Conservation (phyloP, 2,113 vertebrate species). For the Urocynchramus pylzowi region DNA sequence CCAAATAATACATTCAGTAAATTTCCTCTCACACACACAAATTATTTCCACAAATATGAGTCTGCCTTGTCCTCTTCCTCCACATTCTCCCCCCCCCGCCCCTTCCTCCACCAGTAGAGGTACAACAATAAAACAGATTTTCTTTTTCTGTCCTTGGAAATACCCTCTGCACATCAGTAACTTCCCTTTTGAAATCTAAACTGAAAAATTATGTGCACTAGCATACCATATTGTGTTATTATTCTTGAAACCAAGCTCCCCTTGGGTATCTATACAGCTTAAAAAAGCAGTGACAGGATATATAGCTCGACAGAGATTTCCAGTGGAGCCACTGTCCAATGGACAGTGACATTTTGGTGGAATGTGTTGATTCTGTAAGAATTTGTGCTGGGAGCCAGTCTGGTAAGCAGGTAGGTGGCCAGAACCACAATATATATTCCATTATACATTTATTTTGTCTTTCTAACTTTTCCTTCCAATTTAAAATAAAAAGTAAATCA, state of each 20-base stretch:
- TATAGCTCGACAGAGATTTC: neutral
- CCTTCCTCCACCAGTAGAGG: neutral
- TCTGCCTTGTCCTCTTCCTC: neutral
- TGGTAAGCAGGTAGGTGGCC: conserved; percentile 10
- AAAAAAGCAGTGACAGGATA: neutral
- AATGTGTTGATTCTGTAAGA: neutral
- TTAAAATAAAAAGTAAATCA: conserved; percentile 20
- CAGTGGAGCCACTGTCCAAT: neutral
- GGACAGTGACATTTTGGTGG: conserved; percentile 18
- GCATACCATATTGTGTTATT: neutral
- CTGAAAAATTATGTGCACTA: neutral
- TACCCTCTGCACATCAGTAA: neutral
- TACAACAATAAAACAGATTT: neutral
- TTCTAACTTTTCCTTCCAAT: conserved; percentile 6
- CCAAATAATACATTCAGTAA: neutral
- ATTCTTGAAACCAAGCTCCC: neutral
- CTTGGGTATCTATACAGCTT: neutral
- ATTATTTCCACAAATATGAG: neutral
- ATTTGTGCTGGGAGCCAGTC: neutral
- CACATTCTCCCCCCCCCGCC: neutral
- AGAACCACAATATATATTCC: neutral
- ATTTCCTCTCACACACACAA: neutral
- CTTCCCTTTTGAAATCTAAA: conserved; percentile 15
- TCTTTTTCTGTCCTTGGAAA: neutral
- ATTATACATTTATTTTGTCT: neutral